Evolutionary conservation across 2,888 invertebrate genomes (phyloP), one percentile per base, ranked within the genome.

Genomic region (Acanthoscelides obtectus): DNA sequence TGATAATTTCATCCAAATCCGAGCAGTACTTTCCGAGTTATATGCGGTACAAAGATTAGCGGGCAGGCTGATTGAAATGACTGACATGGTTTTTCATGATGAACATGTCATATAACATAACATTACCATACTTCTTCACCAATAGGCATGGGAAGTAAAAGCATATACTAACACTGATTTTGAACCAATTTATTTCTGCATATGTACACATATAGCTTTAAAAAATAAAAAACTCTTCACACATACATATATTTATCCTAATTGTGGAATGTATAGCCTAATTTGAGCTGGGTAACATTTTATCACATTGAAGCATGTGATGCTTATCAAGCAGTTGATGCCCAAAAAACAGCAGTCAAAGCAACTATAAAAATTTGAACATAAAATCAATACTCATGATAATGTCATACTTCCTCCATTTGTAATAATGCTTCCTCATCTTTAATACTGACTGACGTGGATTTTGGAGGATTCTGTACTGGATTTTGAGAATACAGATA

Each of bases 401-500:
- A 66, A 69, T 73, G 68, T 76, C 74, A 76, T 64, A 76, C 75
- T 63, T 76, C 75, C 65, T 77, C 75, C 4, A 20, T 68, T 27
- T 71, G 66, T n/a, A 77, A 69, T 45, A 75, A 68, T 21, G 71
- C 66, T 64, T 77, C 72, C 19, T 74, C 71, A 21, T 69, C 22
- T 45, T 75, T 74, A 5, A 63, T 64, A 20, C 25, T 64, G 68
- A 27, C 20, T 25, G 22, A 17, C 8, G 25, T 20, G 66, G 72
- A 73, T 71, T 78, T 79, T n/a, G 79, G 73, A 22, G 83, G 78
- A 80, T 92, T 92, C 74, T 87, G 88, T 0, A 98, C 95, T 0
- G 98, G 98, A 87, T 95, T 95, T 85, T 93, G 93, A 5, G 96
- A 92, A 87, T 98, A 98, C 81, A 98, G 87, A 78, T 92, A 90